Evolutionary conservation across 2,797 vertebrate species (phyloP).

Genomic region (Myotis findleyi): DNA sequence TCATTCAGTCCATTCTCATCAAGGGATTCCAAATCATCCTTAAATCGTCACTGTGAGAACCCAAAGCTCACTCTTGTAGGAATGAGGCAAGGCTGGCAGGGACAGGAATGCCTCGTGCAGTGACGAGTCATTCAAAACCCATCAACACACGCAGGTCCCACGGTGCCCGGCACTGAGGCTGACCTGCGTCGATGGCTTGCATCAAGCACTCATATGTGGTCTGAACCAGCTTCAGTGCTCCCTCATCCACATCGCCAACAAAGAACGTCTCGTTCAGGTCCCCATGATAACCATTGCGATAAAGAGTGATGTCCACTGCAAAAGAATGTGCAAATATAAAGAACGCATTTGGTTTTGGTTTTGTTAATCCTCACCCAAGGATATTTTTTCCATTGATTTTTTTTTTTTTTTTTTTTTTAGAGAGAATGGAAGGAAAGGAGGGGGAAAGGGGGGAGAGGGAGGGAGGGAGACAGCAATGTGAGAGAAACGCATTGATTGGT

Average conservation of each 20-base stretch:
- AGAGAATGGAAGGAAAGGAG: no score
- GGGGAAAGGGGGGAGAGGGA: no score
- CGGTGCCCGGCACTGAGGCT: neutral
- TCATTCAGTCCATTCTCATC: neutral
- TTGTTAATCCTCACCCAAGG: no score
- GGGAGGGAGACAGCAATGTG: no score
- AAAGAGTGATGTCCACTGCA: constrained; percentile 99
- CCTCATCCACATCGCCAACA: constrained; percentile 97
- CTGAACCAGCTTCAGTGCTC: constrained; percentile 94
- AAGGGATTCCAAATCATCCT: neutral
- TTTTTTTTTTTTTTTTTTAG: no score
- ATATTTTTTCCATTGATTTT: no score
- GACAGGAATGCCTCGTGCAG: accelerated
- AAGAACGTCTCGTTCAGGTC: constrained; percentile 99
- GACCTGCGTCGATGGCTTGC: constrained; percentile 99
- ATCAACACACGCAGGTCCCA: accelerated
- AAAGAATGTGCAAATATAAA: constrained; percentile 46
- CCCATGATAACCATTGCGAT: constrained; percentile 98
- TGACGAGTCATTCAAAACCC: accelerated
- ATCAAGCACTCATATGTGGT: constrained; percentile 99
- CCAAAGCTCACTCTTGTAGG: neutral
- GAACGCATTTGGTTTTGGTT: neutral
- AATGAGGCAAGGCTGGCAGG: neutral
- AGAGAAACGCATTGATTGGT: no score
- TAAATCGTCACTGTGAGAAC: neutral